Base-by-base conservation (phyloP, 2,113 vertebrate species). In the Notothenia coriiceps region DNA sequence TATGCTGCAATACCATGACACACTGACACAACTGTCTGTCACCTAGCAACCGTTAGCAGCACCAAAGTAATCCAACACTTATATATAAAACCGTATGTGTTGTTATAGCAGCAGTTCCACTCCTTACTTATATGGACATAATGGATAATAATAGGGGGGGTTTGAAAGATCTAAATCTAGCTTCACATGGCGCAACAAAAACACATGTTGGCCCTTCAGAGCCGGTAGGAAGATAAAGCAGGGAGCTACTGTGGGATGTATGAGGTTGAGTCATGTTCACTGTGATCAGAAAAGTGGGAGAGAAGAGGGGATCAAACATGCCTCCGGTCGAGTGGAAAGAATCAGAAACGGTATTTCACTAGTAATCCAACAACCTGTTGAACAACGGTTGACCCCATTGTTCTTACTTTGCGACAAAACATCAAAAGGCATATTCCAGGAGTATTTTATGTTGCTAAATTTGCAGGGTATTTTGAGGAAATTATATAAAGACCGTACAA, bases 11-110 rank as follows among this genome's bases (percentile, higher is more conserved):
- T 62, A 44, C 13, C 8, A 44, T 51, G 63, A 74, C 76, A 69
- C n/a, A 7, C 61, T 54, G 40, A 70, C 77, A 79, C 60, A 84
- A 80, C 44, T 35, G 62, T 59, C 56, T 59, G 54, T 77, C 83
- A 82, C 65, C n/a, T 12, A 52, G 70, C 55, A 70, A 40, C 18
- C 29, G 33, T 74, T 47, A 52, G 33, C 74, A 71, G 59, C 22
- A 50, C 3, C 17, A 62, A 52, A 80, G 68, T 17, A 11, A 63
- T 72, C 56, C 59, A 75, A 64, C 29, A 57, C 33, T 29, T 29
- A 4, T 40, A 52, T 35, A 33, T 18, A 67, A 33, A 8, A 29
- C 47, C 5, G 25, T 8, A 52, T 0, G 6, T 9, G 17, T 25
- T 52, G 60, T 44, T 77, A 43, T 35, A 55, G 29, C 22, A 55